Conservation (phyloP, 2,113 vertebrate genomes). For the Bubalus kerabau region DNA sequence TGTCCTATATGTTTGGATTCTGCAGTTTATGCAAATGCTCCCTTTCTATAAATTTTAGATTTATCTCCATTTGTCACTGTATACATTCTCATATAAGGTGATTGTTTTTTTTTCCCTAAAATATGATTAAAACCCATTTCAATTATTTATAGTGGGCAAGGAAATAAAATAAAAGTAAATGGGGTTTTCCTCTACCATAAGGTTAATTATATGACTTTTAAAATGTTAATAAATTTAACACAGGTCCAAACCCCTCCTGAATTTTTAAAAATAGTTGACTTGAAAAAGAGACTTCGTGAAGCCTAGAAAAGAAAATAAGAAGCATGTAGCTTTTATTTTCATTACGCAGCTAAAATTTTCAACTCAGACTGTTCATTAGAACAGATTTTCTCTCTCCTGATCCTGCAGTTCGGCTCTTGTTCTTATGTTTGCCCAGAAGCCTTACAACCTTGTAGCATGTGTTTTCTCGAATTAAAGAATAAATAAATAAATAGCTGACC, state of each 20-base stretch:
- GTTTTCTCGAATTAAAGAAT: conserved; percentile 14
- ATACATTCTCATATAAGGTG: conserved; percentile 77
- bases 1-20: conserved; percentile 91
- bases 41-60: conserved; percentile 99
- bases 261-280: conserved; percentile 44
- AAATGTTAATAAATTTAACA: conserved; percentile 72
- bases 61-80: conserved; percentile 91
- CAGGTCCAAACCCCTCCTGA: background rate
- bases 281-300: background rate
- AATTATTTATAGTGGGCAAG: conserved; percentile 81
- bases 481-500: background rate
- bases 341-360: background rate
- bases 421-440: background rate
- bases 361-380: background rate
- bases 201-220: conserved; percentile 64
- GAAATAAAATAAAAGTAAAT: conserved; percentile 53
- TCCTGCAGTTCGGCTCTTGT: background rate
- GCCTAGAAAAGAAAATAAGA: conserved; percentile 41
- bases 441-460: background rate
- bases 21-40: conserved; percentile 95
- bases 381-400: background rate
- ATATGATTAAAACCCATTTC: conserved; percentile 85
- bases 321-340: background rate
- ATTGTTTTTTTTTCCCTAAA: conserved; percentile 76
- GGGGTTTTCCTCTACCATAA: background rate